A percentile compares a stretch with the other conserved stretches of the same genome.
Evolutionary conservation across 2,888 invertebrate genomes (phyloP).

Genomic region (Hetaerina titia): DNA sequence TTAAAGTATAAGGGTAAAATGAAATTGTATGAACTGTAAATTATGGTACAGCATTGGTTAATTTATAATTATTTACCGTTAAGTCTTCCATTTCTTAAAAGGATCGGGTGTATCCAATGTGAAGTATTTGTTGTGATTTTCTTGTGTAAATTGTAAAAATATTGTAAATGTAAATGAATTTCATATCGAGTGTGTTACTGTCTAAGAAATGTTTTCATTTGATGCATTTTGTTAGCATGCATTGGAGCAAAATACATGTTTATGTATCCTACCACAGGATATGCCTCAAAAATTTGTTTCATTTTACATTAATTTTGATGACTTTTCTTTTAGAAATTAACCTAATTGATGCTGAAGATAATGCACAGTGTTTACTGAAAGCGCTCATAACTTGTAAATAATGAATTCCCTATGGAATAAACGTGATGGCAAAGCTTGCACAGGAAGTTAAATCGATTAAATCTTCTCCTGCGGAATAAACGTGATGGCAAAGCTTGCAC

Average conservation of each 20-base stretch:
- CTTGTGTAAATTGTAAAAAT: neutral
- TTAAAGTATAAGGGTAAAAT: neutral
- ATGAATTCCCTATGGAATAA: too few species aligned
- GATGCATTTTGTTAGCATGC: neutral
- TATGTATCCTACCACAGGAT: neutral
- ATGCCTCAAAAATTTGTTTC: neutral
- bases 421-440: too few species aligned
- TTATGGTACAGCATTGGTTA: neutral
- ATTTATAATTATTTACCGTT: neutral
- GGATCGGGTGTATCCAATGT: neutral
- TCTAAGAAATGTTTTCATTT: neutral
- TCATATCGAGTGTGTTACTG: neutral
- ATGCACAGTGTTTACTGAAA: too few species aligned
- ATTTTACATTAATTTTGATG: slow-evolving; percentile 5
- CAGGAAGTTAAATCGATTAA: too few species aligned
- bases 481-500: too few species aligned
- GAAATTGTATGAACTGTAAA: neutral
- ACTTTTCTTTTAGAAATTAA: neutral
- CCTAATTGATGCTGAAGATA: too few species aligned
- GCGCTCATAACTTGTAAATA: too few species aligned
- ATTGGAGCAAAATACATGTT: neutral
- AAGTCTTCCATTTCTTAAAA: neutral
- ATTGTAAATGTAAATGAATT: neutral
- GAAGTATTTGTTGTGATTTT: neutral
- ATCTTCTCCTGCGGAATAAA: too few species aligned